Conservation (phyloP, 2,888 invertebrate species). For the Timema podura region DNA sequence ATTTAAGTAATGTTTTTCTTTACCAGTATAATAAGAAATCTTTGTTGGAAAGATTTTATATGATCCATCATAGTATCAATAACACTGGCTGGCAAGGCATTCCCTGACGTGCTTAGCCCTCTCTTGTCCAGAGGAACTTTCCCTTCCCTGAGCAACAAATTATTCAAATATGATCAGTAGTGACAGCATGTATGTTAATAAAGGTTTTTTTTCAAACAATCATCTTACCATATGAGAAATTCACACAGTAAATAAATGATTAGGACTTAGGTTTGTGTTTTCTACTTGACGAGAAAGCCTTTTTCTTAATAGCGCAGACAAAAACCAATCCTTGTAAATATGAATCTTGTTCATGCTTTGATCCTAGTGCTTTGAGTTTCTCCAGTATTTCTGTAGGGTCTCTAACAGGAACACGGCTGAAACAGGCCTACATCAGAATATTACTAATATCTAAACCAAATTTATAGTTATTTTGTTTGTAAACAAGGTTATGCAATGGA, state of each 20-base stretch:
- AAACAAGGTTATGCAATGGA: too few relatives aligned
- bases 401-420: slow-evolving; percentile 1
- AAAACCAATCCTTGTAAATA: neutral
- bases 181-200: neutral
- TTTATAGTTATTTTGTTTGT: too few relatives aligned
- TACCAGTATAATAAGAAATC: neutral
- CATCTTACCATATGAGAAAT: neutral
- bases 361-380: neutral
- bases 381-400: neutral
- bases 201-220: neutral
- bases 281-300: neutral
- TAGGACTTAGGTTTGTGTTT: neutral
- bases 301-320: neutral
- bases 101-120: neutral
- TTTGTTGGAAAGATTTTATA: neutral
- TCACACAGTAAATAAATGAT: neutral
- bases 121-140: neutral
- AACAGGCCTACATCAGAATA: neutral
- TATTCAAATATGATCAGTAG: neutral
- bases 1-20: neutral
- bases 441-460: too few relatives aligned
- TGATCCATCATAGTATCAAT: too few relatives aligned
- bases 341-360: slow-evolving; percentile 4
- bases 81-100: too few relatives aligned
- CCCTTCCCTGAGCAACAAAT: neutral